Conservation (phyloP, 2,888 invertebrate genomes). For the Leptinotarsa rubiginosa region DNA sequence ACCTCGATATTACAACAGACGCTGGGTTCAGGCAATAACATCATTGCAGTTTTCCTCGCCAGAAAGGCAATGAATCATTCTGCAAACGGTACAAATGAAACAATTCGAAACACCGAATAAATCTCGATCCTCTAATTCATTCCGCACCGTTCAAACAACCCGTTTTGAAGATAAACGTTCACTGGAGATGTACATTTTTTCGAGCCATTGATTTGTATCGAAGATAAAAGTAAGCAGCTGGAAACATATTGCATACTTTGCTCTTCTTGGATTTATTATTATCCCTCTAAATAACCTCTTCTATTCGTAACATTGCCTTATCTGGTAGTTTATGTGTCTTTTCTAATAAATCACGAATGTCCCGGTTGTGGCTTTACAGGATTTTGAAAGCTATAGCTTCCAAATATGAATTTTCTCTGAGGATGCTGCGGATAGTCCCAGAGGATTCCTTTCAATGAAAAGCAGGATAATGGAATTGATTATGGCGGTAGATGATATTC, state of each 20-base stretch:
- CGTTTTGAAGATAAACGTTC: constrained; percentile 13
- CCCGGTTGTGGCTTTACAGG: constrained; percentile 31
- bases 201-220: constrained; percentile 20
- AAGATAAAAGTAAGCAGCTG: constrained; percentile 22
- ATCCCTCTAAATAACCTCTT: constrained; percentile 47
- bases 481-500: background rate
- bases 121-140: constrained; percentile 10
- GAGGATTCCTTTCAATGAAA: constrained; percentile 16
- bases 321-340: constrained; percentile 43
- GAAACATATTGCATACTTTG: constrained; percentile 49
- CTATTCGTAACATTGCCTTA: constrained; percentile 44
- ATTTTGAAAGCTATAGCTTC: constrained; percentile 21
- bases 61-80: constrained; percentile 2
- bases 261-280: constrained; percentile 46
- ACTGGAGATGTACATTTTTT: constrained; percentile 7
- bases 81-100: constrained; percentile 14
- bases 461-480: constrained; percentile 1
- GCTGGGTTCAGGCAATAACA: background rate
- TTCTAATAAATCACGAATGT: constrained; percentile 41
- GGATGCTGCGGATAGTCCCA: background rate
- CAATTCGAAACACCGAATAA: constrained; percentile 14
- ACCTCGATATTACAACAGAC: background rate
- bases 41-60: background rate
- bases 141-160: constrained; percentile 11
- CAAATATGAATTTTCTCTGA: constrained; percentile 21